Evolutionary conservation across 2,888 invertebrate species (phyloP), one percentile per base, ranked within the genome.

Genomic region (Netelia virgata): DNA sequence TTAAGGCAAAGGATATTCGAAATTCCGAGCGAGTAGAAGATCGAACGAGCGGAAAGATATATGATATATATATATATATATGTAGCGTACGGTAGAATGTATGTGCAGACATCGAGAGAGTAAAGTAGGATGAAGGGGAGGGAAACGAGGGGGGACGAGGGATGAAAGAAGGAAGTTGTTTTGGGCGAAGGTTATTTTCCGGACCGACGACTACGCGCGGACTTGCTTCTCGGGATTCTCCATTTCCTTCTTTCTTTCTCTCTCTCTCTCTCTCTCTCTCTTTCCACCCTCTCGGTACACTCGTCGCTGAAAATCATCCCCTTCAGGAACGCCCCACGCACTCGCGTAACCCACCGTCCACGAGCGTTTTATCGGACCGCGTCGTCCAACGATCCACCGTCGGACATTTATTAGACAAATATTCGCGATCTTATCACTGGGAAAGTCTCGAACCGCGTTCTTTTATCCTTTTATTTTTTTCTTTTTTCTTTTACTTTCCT

Each of bases 161-260:
- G 59, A 63, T 82, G 76, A 75, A 79, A 86, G 85, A 83, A 77
- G 79, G 78, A 85, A 88, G 89, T 90, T 92, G 90, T 91, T 92
- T 92, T 89, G 89, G 36, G 88, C 88, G 88, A 86, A 91, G 91
- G 90, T 92, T 92, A 93, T 93, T 93, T 93, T 93, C 92, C 92
- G 90, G 92, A 85, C 90, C 91, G 88, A 88, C 91, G 91, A 90
- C 63, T 88, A 88, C 88, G 86, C 86, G 88, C 86, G 88, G 82
- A 87, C 84, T 87, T 82, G 78, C 80, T 86, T 83, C 88, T 81
- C 79, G 78, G 82, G 84, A 86, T 86, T 80, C 84, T 83, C 84
- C 81, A 78, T 86, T 81, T 87, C 84, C 86, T 84, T 83, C 76
- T 79, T 50, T 47, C 20, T n/a, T 43, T 53, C n/a, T 47, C 75